Base-by-base conservation (phyloP, 2,888 invertebrate species). In the Latheticus oryzae region DNA sequence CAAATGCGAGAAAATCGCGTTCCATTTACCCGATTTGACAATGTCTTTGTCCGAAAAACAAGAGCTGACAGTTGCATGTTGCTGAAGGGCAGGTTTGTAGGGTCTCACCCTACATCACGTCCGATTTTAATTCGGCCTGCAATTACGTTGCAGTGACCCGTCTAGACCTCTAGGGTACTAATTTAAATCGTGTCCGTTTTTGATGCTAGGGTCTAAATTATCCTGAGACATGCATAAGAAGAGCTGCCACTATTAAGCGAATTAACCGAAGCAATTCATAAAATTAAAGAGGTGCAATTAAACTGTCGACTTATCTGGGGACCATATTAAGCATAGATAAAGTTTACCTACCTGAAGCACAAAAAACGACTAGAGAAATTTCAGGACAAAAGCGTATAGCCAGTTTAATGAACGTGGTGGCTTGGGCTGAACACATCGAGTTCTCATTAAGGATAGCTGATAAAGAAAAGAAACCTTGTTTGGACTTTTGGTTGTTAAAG, bases 381-480 rank as follows among this genome's bases (percentile, higher is more conserved):
- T 28, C 30, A 37, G 33, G 30, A 48, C 42, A 42, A 42, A n/a
- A 57, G 55, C 54, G 23, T 38, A 42, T 51, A 56, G 47, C 56
- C 56, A 19, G 56, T 45, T 32, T 51, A 56, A 56, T 56, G 43
- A 57, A 43, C 37, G 30, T 13, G 7, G 37, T 13, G 54, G 26
- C 37, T 45, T 38, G 23, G 35, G 11, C 43, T 9, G 54, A 35
- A 56, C 48, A 48, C 48, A 61, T 65, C 61, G 45, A 37, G 59
- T 63, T 58, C 63, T 68, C 65, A 68, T 67, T 68, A 67, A 67
- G 50, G 54, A 54, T 48, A 30, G 60, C 59, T 54, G 65, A 68
- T 66, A 65, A 67, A 42, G 61, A 50, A 58, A 55, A 54, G 64
- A 53, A 65, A 61, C 58, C 62, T 60, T 64, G 65, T 67, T 67